Conservation (phyloP, 53 echinoderm and acorn worm genomes). For the Mesocentrotus franciscanus region DNA sequence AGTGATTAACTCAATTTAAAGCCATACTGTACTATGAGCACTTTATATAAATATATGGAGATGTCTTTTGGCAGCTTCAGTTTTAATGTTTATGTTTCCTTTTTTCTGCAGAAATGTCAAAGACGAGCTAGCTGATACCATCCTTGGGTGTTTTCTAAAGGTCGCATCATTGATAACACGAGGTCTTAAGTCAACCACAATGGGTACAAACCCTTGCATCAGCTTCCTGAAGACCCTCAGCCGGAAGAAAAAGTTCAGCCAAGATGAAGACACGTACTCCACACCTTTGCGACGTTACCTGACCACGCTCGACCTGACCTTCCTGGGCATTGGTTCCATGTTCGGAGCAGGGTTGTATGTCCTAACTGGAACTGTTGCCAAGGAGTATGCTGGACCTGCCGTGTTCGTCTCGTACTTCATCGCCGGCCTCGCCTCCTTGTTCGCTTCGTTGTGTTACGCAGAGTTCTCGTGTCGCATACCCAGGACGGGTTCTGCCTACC, state of each 20-base stretch:
- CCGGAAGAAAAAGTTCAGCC: conserved; percentile 63
- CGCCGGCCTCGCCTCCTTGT: conserved; percentile 74
- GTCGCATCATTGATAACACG: background rate
- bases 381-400: conserved; percentile 79
- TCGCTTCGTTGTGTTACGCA: conserved; percentile 82
- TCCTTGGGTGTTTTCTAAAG: background rate
- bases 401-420: conserved; percentile 78
- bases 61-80: too few species aligned
- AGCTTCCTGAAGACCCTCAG: conserved; percentile 61
- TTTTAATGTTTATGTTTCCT: background rate
- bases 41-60: too few species aligned
- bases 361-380: conserved; percentile 82
- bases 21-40: too few species aligned
- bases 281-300: conserved; percentile 77
- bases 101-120: background rate
- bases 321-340: conserved; percentile 82
- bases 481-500: conserved; percentile 86
- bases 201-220: background rate
- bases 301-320: conserved; percentile 74
- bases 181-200: background rate
- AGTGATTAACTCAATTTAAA: too few species aligned
- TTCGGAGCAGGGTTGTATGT: conserved; percentile 86
- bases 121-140: background rate
- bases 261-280: conserved; percentile 58
- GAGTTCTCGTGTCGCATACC: conserved; percentile 87